Percentiles rank a stretch among this genome's conserved stretches.
Conservation (phyloP, 64 coral and sea anemone genomes). For the Platygyra sinensis region DNA sequence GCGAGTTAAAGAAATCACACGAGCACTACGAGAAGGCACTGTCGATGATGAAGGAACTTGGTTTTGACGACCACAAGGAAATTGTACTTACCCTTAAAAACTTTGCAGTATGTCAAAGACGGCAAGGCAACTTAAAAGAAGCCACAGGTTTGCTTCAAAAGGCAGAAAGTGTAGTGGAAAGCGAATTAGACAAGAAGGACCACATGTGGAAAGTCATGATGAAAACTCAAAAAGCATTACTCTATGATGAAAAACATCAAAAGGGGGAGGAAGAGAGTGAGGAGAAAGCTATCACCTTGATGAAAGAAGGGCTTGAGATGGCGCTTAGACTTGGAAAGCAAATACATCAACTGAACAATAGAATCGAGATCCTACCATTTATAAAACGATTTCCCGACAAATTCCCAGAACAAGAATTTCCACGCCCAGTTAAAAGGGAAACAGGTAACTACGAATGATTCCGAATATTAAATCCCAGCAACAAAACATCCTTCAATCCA, state of each 20-base stretch:
- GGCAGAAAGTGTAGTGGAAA: neutral
- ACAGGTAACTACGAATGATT: too few species aligned
- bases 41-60: neutral
- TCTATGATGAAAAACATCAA: constrained; percentile 5
- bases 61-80: neutral
- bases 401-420: neutral
- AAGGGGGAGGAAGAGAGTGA: neutral
- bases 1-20: neutral
- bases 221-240: neutral
- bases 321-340: neutral
- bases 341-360: neutral
- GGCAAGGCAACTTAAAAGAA: neutral
- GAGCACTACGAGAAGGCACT: constrained; percentile 19
- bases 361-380: neutral
- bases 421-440: too few species aligned
- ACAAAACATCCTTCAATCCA: too few species aligned
- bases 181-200: neutral
- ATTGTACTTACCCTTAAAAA: constrained; percentile 6
- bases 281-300: neutral
- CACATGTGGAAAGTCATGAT: constrained; percentile 30
- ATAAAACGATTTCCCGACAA: neutral
- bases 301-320: constrained; percentile 14
- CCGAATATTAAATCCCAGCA: too few species aligned
- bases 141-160: neutral
- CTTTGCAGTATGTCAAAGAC: neutral